phyloP scores from a whole-genome alignment of 2,113 vertebrate species.

The Propithecus coquereli region DNA sequence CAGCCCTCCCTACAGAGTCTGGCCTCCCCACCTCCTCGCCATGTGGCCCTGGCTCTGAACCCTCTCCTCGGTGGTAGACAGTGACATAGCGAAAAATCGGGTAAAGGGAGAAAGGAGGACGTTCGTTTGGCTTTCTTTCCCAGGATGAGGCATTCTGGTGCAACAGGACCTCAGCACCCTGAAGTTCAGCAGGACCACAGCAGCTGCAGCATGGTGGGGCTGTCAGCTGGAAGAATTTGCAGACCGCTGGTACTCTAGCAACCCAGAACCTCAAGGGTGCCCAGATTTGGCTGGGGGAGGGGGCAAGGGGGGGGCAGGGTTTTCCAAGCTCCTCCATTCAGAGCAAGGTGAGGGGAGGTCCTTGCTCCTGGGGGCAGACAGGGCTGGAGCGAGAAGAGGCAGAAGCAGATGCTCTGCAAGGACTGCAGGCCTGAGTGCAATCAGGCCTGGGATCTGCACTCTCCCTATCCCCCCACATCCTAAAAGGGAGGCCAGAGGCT shows the following conservation, averaged over 20 bases:
- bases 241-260: neutral
- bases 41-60: neutral
- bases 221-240: neutral
- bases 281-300: neutral
- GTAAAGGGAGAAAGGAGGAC: neutral
- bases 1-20: neutral
- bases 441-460: conserved; percentile 12
- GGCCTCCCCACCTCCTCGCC: neutral
- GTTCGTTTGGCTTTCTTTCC: neutral
- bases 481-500: neutral
- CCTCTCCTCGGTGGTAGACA: neutral
- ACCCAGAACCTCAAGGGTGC: neutral
- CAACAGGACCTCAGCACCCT: neutral
- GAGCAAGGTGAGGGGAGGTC: neutral
- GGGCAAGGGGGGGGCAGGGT: neutral
- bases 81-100: neutral
- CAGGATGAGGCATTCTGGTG: neutral
- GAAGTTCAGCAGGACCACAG: neutral
- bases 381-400: neutral
- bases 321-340: neutral
- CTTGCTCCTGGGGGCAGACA: neutral
- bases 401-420: neutral
- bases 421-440: neutral
- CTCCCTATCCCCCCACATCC: neutral
- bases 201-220: neutral